Evolutionary conservation across 2,113 vertebrate species (phyloP).

Genomic region (Tupaia chinensis): DNA sequence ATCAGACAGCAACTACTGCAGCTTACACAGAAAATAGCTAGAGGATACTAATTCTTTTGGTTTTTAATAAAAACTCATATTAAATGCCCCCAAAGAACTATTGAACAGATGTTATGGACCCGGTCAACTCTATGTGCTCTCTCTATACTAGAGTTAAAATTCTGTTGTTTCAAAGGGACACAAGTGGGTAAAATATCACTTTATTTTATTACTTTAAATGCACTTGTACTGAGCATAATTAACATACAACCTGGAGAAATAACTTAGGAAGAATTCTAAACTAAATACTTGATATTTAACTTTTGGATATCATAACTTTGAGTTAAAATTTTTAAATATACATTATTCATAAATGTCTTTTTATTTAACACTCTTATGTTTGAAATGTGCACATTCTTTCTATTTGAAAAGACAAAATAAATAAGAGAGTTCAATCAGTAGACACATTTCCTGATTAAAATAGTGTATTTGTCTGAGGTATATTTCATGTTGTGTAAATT

Average conservation of each 20-base stretch:
- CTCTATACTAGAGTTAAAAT: not conserved
- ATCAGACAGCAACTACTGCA: no score
- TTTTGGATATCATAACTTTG: not conserved
- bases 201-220: not conserved
- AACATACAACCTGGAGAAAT: not conserved
- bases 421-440: not conserved
- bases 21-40: not conserved
- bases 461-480: no score
- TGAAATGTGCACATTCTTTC: not conserved
- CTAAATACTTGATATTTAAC: not conserved
- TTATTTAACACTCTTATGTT: not conserved
- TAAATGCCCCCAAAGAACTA: no score
- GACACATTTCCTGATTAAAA: not conserved
- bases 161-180: not conserved
- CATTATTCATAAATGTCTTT: not conserved
- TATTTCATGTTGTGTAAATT: no score
- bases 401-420: not conserved
- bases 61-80: not conserved
- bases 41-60: not conserved
- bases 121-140: not conserved
- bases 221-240: not conserved
- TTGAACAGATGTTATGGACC: not conserved
- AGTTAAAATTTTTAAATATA: not conserved
- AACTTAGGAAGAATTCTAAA: not conserved
- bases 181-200: not conserved